These are phyloP conservation scores for Colletes latitarsis DNA, from an alignment of 1,140 invertebrate species.

Conservation along the genomic window DNA sequence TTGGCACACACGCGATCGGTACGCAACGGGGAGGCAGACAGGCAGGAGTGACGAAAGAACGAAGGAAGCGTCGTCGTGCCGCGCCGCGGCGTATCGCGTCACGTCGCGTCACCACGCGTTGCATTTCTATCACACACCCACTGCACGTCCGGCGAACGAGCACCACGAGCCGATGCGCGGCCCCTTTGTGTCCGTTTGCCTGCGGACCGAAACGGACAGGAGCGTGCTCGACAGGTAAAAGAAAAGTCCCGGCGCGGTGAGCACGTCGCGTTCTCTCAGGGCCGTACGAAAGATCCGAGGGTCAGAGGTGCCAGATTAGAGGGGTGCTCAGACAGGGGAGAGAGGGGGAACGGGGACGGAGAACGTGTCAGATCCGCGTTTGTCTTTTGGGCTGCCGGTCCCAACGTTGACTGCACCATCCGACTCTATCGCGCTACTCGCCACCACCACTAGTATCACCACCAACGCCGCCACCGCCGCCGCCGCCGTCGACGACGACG, in stretches of 20 bases:
- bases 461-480: constrained; percentile 8
- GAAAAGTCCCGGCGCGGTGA: background rate
- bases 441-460: constrained; percentile 45
- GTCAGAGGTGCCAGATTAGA: constrained; percentile 37
- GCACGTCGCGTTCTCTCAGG: constrained; percentile 24
- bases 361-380: constrained; percentile 61
- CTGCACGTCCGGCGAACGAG: constrained; percentile 28
- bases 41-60: constrained; percentile 7
- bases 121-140: constrained; percentile 42
- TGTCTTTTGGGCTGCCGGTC: constrained; percentile 74
- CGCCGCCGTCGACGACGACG: constrained; percentile 16
- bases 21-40: background rate
- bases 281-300: constrained; percentile 2
- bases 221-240: background rate
- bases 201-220: background rate
- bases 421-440: constrained; percentile 70
- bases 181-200: constrained; percentile 7
- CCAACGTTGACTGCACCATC: constrained; percentile 74
- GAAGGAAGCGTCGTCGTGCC: background rate
- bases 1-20: constrained; percentile 25
- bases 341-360: constrained; percentile 47
- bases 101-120: constrained; percentile 26
- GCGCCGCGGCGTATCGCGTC: constrained; percentile 3
- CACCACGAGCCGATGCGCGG: constrained; percentile 4
- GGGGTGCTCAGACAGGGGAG: constrained; percentile 46